phyloP scores from a whole-genome alignment of 2,113 vertebrate species.

The Rafetus swinhoei region DNA sequence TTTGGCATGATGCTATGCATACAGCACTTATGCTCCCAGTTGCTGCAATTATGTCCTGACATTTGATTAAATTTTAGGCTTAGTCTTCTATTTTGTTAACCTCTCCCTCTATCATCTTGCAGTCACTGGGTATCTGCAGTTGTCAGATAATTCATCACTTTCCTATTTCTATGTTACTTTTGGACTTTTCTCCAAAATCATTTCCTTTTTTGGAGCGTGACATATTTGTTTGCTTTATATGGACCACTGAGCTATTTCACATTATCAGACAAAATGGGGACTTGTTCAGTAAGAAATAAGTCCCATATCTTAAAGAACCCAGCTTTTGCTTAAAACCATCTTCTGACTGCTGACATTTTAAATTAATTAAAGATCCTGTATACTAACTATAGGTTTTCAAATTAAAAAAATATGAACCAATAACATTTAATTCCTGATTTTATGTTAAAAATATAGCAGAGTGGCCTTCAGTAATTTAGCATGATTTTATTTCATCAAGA shows the following conservation, averaged over 20 bases:
- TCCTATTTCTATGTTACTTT: fast-evolving
- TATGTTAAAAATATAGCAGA: neutral
- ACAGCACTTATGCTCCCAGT: neutral
- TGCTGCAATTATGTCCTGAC: neutral
- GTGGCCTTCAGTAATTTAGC: fast-evolving
- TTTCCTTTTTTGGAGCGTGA: neutral
- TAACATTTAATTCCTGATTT: neutral
- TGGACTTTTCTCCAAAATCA: neutral
- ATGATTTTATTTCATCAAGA: neutral
- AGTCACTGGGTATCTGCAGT: neutral
- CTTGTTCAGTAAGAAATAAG: neutral
- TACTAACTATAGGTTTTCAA: neutral
- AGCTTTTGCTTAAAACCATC: neutral
- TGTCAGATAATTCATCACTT: conserved; percentile 32
- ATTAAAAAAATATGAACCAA: neutral
- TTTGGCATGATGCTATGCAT: neutral
- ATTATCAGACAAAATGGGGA: conserved; percentile 1
- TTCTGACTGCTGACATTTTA: neutral
- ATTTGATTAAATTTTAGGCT: conserved; percentile 33
- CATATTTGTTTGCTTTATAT: neutral
- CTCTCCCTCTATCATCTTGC: conserved; percentile 16
- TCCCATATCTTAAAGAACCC: neutral
- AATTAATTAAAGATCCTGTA: no score
- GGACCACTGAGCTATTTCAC: neutral
- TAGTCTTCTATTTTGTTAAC: conserved; percentile 1